Evolutionary conservation across 2,888 invertebrate genomes (phyloP).

Genomic region (Dynastes tityus): DNA sequence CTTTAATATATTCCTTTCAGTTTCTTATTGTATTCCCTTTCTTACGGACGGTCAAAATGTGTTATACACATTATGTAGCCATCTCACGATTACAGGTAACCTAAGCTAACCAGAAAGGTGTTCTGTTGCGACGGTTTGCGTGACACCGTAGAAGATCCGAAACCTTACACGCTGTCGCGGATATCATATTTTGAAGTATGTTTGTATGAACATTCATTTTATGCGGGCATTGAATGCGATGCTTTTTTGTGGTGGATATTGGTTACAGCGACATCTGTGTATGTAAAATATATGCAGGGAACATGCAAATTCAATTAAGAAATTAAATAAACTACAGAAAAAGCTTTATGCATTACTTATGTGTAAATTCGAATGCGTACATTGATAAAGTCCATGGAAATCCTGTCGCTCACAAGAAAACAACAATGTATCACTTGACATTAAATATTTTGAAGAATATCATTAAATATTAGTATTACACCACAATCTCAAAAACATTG

Average conservation of each 20-base stretch:
- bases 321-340: neutral
- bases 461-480: too few relatives aligned
- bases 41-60: neutral
- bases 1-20: too few relatives aligned
- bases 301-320: neutral
- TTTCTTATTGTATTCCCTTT: neutral
- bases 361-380: too few relatives aligned
- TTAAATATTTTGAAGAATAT: too few relatives aligned
- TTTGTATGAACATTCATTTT: slow-evolving; percentile 8
- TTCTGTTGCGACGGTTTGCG: slow-evolving; percentile 19
- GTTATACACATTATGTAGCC: neutral
- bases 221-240: neutral
- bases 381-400: too few relatives aligned
- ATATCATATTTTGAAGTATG: slow-evolving; percentile 28
- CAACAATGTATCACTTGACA: too few relatives aligned
- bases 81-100: slow-evolving; percentile 7
- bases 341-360: too few relatives aligned
- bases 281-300: neutral
- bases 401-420: too few relatives aligned
- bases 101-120: slow-evolving; percentile 1
- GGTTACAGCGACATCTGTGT: neutral
- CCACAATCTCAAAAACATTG: too few relatives aligned
- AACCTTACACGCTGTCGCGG: slow-evolving; percentile 15
- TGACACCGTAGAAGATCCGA: slow-evolving; percentile 22
- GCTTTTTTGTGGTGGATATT: slow-evolving; percentile 11